These are phyloP conservation scores for Lordiphosa clarofinis DNA, from an alignment of 1,140 invertebrate genomes.

Conservation along the genomic window DNA sequence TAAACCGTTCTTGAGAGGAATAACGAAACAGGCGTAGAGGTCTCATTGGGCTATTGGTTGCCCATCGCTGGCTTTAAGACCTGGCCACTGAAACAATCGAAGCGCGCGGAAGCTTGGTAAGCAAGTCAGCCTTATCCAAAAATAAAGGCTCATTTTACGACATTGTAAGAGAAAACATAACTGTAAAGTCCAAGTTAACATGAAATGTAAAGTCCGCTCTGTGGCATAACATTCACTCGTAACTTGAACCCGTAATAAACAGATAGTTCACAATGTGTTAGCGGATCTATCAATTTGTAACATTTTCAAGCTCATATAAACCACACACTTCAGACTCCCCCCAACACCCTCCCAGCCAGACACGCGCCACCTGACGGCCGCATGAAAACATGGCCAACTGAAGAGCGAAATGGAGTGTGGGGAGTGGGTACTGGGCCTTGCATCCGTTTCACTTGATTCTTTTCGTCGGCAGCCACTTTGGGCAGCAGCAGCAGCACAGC, in stretches of 20 bases:
- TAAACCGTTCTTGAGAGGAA: too few relatives aligned
- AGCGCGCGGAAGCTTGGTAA: too few relatives aligned
- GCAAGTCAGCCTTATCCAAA: too few relatives aligned
- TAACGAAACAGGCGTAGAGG: too few relatives aligned
- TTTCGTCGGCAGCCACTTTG: conserved; percentile 58
- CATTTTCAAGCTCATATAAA: conserved; percentile 62
- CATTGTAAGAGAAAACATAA: too few relatives aligned
- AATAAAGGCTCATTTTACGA: too few relatives aligned
- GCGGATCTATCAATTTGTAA: conserved; percentile 70
- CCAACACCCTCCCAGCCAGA: neutral
- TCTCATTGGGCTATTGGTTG: too few relatives aligned
- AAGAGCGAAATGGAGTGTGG: neutral
- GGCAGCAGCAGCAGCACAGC: conserved; percentile 9
- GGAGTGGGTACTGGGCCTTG: conserved; percentile 17
- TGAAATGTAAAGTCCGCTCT: neutral
- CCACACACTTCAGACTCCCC: conserved; percentile 12
- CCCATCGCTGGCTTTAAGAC: too few relatives aligned
- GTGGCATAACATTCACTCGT: neutral
- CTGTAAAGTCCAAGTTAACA: too few relatives aligned
- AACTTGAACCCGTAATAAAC: conserved; percentile 30
- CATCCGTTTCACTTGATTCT: conserved; percentile 49
- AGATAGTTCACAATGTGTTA: conserved; percentile 43
- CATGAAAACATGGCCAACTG: conserved; percentile 25
- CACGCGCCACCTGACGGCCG: conserved; percentile 29
- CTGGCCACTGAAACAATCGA: too few relatives aligned